Evolutionary conservation across 2,888 invertebrate species (phyloP), one percentile per base, ranked within the genome.

Genomic region (Scaeva pyrastri): DNA sequence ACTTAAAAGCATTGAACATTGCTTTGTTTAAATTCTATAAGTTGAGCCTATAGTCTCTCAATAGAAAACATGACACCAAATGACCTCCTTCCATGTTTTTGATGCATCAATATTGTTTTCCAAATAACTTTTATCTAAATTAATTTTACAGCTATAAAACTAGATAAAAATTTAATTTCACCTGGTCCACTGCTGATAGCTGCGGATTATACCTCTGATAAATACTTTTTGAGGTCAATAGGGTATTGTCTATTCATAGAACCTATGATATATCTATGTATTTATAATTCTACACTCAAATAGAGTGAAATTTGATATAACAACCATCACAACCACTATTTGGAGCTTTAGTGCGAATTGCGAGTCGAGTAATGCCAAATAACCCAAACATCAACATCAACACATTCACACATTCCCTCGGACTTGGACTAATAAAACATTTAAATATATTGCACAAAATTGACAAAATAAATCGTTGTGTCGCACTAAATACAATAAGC

Each of bases 401-500:
- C 31, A 31, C 31, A 31, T 31, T 31, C 31, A 8, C 82, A 77
- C 77, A 80, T 31, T 66, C 21, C 19, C 11, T 56, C 73, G 70
- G 64, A n/a, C n/a, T 68, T 62, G 39, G 70, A 78, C 81, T 82
- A 86, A 86, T 86, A 86, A 77, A 86, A 86, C 86, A 86, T 86
- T 82, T 82, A 86, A 86, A 74, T 82, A 74, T 81, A 82, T 77
- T 82, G 86, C 86, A 78, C 70, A 86, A 78, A 86, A 86, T 86
- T 86, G 82, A 86, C 86, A 86, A 86, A 86, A 86, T 86, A 86
- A 86, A 86, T 86, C 82, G 82, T 66, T 58, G 58, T 52, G 50
- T 77, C 77, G 64, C 82, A 86, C 86, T 86, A 86, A 86, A 86
- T 86, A 86, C 86, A 86, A 86, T 86, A 86, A 86, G 82, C 86